phyloP scores from a whole-genome alignment of 2,797 vertebrate genomes.

The Poecilia picta region DNA sequence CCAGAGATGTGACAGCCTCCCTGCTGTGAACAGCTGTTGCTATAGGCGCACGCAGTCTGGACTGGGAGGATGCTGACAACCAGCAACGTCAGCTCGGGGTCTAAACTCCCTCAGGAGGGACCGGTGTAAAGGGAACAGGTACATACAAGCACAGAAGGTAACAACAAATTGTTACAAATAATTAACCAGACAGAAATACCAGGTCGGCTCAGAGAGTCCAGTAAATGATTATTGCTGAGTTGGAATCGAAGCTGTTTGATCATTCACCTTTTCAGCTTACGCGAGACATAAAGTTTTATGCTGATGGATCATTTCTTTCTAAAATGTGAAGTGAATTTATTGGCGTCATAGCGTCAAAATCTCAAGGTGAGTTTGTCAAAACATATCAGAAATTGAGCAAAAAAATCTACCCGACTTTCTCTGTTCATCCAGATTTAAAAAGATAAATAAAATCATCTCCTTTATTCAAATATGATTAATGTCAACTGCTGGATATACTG shows the following conservation, averaged over 20 bases:
- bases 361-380: neutral
- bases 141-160: neutral
- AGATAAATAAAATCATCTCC: neutral
- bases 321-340: neutral
- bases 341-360: neutral
- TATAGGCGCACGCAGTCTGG: conserved; percentile 46
- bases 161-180: conserved; percentile 14
- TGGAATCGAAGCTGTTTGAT: neutral
- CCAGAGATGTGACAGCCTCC: conserved; percentile 30
- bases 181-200: conserved; percentile 5
- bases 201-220: neutral
- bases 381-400: neutral
- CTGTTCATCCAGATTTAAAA: neutral
- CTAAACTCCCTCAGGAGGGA: conserved; percentile 34
- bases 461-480: neutral
- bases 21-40: conserved; percentile 48
- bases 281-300: neutral
- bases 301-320: neutral
- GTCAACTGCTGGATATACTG: neutral
- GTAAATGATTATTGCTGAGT: neutral
- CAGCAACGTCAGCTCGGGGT: conserved; percentile 41
- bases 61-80: conserved; percentile 50
- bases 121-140: conserved; percentile 5
- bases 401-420: neutral
- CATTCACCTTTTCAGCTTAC: neutral